Conservation (phyloP, 2,888 invertebrate species). For the Amphipyra tragopoginis region DNA sequence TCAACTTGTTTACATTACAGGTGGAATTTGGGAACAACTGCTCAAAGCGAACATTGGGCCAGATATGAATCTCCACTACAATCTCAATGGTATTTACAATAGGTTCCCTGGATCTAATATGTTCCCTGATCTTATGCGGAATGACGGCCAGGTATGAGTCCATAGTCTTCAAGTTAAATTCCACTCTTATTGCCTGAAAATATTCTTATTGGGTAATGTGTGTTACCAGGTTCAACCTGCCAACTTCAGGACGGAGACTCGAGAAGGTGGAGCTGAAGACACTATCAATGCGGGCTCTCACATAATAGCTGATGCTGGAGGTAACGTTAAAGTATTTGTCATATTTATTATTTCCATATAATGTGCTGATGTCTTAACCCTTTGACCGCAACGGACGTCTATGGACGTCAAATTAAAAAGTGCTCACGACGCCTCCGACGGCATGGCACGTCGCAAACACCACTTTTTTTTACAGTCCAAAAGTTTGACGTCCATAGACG, state of each 20-base stretch:
- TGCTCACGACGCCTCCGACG: no score
- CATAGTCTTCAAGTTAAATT: neutral
- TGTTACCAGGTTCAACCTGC: constrained; percentile 78
- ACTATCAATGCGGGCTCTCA: constrained; percentile 75
- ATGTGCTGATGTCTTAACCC: no score
- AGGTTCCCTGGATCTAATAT: constrained; percentile 76
- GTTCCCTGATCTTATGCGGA: constrained; percentile 81
- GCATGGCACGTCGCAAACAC: no score
- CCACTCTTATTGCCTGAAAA: neutral
- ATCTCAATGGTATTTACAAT: constrained; percentile 85
- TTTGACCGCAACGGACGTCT: no score
- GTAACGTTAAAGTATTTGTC: constrained; percentile 44
- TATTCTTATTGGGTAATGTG: neutral
- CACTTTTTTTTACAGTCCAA: no score
- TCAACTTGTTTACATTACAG: constrained; percentile 58
- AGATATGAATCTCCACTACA: constrained; percentile 87
- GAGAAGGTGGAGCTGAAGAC: constrained; percentile 74
- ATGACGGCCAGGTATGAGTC: constrained; percentile 78
- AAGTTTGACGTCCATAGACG: no score
- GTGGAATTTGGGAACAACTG: constrained; percentile 86
- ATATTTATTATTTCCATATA: neutral
- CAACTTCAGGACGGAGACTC: constrained; percentile 79
- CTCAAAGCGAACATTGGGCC: constrained; percentile 87
- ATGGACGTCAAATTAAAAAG: no score
- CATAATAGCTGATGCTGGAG: constrained; percentile 67